Conservation (phyloP, 2,797 vertebrate genomes). For the Bovichtus diacanthus region DNA sequence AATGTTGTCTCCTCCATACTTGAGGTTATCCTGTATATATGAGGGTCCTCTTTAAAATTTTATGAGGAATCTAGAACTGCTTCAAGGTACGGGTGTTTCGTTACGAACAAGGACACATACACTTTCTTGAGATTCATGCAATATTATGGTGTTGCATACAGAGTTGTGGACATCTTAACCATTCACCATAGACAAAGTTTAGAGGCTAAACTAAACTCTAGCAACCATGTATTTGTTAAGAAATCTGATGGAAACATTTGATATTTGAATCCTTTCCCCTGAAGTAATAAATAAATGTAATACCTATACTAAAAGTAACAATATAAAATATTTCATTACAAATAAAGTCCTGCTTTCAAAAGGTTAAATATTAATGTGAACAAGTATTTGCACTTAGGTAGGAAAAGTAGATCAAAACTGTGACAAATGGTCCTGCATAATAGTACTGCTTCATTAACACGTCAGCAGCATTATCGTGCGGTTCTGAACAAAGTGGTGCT, state of each 20-base stretch:
- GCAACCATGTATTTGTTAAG: background rate
- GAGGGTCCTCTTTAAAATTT: constrained; percentile 3
- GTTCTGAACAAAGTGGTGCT: background rate
- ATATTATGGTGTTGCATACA: background rate
- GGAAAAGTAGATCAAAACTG: background rate
- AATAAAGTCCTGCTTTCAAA: background rate
- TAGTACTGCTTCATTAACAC: background rate
- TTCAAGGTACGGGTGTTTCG: background rate
- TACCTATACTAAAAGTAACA: background rate
- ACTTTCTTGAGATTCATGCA: background rate
- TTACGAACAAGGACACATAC: background rate
- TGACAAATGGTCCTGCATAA: background rate
- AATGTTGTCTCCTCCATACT: constrained; percentile 31
- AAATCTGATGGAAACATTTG: background rate
- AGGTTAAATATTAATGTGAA: background rate
- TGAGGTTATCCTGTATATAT: constrained; percentile 13
- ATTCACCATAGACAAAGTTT: background rate
- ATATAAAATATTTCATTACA: background rate
- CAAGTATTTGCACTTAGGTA: background rate
- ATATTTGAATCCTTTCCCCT: background rate
- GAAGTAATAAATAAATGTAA: background rate
- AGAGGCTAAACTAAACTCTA: background rate
- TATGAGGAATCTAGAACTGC: background rate
- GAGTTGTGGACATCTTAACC: background rate
- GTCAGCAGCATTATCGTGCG: background rate